phyloP scores from a whole-genome alignment of 2,113 vertebrate species.

The Anas platyrhynchos region DNA sequence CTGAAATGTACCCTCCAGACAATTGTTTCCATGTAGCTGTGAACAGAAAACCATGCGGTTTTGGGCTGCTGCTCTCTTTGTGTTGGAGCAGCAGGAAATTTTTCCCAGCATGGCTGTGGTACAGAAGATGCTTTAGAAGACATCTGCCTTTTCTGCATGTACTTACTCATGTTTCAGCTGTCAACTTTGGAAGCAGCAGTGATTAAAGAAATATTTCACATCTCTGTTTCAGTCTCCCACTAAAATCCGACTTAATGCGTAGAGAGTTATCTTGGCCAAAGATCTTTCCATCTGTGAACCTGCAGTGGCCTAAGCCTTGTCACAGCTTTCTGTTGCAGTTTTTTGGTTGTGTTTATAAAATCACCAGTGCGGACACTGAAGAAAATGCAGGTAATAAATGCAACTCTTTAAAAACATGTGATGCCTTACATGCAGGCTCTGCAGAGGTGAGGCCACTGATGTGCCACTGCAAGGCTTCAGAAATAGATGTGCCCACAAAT shows the following conservation, averaged over 20 bases:
- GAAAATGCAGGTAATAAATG: neutral
- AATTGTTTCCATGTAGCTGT: neutral
- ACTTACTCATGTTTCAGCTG: accelerated
- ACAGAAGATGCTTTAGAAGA: neutral
- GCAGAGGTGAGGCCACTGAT: neutral
- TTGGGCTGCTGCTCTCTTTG: neutral
- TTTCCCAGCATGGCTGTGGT: neutral
- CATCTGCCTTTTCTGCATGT: accelerated
- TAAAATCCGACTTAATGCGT: neutral
- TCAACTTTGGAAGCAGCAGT: neutral
- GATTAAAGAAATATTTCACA: neutral
- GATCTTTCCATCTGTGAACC: neutral
- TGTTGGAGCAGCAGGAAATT: neutral
- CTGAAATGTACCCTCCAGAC: neutral
- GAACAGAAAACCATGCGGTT: neutral
- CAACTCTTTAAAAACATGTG: accelerated
- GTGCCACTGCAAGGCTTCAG: neutral
- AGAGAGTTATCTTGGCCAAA: neutral
- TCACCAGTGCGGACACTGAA: accelerated
- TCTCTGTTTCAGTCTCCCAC: neutral
- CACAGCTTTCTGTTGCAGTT: neutral
- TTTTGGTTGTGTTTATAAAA: neutral
- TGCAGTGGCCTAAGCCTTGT: accelerated
- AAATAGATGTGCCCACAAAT: accelerated
- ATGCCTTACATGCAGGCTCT: neutral